phyloP scores from a whole-genome alignment of 1,140 invertebrate genomes.

The Apis dorsata region DNA sequence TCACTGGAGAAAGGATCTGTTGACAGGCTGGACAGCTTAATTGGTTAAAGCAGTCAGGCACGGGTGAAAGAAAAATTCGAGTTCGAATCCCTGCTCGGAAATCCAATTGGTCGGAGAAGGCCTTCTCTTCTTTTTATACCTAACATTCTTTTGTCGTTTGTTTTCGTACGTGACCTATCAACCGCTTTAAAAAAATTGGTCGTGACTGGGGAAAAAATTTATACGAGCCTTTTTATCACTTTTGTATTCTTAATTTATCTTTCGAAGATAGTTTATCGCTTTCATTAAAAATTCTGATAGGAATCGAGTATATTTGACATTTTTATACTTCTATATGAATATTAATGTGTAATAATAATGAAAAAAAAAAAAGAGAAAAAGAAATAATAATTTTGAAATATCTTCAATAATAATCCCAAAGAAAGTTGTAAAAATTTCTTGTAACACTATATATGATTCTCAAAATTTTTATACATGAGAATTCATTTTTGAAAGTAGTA shows the following conservation, averaged over 20 bases:
- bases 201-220: background rate
- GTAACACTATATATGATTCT: too few species aligned
- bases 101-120: slow-evolving; percentile 13
- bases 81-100: slow-evolving; percentile 15
- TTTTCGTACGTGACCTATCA: slow-evolving; percentile 15
- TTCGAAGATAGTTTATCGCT: background rate
- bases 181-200: background rate
- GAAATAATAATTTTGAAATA: too few species aligned
- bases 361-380: background rate
- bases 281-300: background rate
- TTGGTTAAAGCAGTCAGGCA: slow-evolving; percentile 29
- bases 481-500: too few species aligned
- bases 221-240: background rate
- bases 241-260: background rate
- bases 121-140: slow-evolving; percentile 6
- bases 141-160: background rate
- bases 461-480: too few species aligned
- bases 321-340: background rate
- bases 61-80: slow-evolving; percentile 33
- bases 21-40: slow-evolving; percentile 35
- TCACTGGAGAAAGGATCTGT: slow-evolving; percentile 4
- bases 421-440: too few species aligned
- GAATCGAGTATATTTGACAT: background rate
- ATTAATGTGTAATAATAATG: background rate
- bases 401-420: too few species aligned